phyloP scores from a whole-genome alignment of 2,888 invertebrate genomes.

The Sarcophaga subvicina region DNA sequence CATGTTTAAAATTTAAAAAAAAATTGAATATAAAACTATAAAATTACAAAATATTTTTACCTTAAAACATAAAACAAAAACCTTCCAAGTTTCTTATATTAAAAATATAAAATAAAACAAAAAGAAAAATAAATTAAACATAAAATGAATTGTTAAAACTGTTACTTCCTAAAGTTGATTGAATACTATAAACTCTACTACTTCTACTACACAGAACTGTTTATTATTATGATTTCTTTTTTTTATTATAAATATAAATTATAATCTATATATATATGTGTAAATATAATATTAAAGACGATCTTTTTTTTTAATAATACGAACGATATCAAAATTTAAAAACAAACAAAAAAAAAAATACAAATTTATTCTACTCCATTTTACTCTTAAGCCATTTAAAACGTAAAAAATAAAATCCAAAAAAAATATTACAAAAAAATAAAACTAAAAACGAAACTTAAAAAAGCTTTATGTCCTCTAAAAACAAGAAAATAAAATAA shows the following conservation, averaged over 20 bases:
- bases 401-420: constrained; percentile 1
- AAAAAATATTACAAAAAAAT: background rate
- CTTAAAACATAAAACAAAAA: too few relatives aligned
- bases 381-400: constrained; percentile 23
- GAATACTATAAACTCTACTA: constrained; percentile 22
- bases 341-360: constrained; percentile 11
- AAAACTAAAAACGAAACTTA: constrained; percentile 54
- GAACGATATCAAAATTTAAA: constrained; percentile 53
- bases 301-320: constrained; percentile 39
- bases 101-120: background rate
- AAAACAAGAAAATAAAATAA: constrained; percentile 6
- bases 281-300: constrained; percentile 52
- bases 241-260: too few relatives aligned
- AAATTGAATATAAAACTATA: constrained; percentile 13
- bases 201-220: constrained; percentile 50
- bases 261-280: constrained; percentile 15
- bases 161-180: constrained; percentile 55
- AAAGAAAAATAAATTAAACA: background rate
- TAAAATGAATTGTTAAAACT: background rate
- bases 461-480: constrained; percentile 67
- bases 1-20: constrained; percentile 18
- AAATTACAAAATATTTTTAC: constrained; percentile 14
- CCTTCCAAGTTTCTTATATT: background rate
- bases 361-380: constrained; percentile 47
- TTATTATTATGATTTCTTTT: constrained; percentile 7